Conservation (phyloP, 2,113 vertebrate species). For the Gallinago paraguaiae region DNA sequence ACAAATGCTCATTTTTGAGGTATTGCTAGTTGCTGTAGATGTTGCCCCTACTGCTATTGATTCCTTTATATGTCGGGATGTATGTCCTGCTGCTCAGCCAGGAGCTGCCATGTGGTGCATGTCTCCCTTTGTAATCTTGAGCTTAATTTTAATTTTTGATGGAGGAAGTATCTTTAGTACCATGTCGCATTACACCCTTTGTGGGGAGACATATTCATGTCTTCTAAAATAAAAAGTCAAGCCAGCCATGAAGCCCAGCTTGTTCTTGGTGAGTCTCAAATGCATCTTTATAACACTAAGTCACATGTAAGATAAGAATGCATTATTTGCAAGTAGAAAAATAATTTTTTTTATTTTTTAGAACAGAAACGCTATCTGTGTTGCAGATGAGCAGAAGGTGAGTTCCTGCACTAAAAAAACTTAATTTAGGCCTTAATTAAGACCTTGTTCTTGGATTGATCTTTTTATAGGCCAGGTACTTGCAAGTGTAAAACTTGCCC, state of each 20-base stretch:
- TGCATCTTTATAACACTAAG: not conserved
- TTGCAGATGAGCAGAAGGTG: not conserved
- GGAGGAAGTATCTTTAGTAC: not conserved
- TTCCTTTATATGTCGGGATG: not conserved
- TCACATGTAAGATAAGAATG: not conserved
- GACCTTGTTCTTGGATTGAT: not conserved
- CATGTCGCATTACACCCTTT: not conserved
- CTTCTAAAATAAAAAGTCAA: not conserved
- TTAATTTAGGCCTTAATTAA: not conserved
- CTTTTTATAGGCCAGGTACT: not conserved
- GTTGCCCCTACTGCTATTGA: not conserved
- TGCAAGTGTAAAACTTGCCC: not conserved
- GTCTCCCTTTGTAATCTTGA: not conserved
- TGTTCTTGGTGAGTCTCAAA: not conserved
- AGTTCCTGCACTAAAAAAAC: not conserved
- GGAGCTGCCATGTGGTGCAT: not conserved
- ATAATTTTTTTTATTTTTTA: not conserved
- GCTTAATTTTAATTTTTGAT: not conserved
- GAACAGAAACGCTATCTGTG: rapidly evolving
- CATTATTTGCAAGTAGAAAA: not conserved
- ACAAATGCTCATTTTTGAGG: not conserved
- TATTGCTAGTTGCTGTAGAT: not conserved
- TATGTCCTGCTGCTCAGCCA: not conserved
- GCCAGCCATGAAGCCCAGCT: not conserved
- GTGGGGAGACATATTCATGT: not conserved